A percentile compares a stretch with the other conserved stretches of the same genome.
Conservation (phyloP, 2,888 invertebrate species). For the Ommatoiulus sabulosus region DNA sequence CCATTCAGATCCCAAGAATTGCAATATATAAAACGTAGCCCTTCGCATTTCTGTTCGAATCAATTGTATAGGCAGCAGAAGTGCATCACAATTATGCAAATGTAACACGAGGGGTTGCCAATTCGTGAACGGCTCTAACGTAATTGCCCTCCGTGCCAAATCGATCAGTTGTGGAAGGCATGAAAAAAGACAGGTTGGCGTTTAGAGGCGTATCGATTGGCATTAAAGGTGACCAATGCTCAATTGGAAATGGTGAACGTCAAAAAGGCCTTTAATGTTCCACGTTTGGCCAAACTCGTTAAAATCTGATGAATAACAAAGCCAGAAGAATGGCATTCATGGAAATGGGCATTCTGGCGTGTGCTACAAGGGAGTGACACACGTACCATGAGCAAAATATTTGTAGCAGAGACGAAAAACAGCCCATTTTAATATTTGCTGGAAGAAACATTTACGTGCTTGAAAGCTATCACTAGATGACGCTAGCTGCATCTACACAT, state of each 20-base stretch:
- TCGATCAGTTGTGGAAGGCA: slow-evolving; percentile 46
- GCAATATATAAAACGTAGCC: slow-evolving; percentile 44
- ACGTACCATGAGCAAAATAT: background rate
- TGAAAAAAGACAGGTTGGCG: slow-evolving; percentile 34
- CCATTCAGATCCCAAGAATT: slow-evolving; percentile 22
- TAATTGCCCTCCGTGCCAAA: slow-evolving; percentile 41
- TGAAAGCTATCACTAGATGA: background rate
- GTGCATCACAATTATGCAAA: slow-evolving; percentile 35
- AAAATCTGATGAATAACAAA: slow-evolving; percentile 48
- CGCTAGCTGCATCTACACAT: background rate
- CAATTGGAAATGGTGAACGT: slow-evolving; percentile 43
- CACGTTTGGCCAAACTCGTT: slow-evolving; percentile 5
- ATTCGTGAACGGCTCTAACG: slow-evolving; percentile 25
- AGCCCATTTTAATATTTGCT: background rate
- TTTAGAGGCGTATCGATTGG: slow-evolving; percentile 46
- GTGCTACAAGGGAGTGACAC: slow-evolving; percentile 8
- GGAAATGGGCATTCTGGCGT: background rate
- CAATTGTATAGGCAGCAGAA: slow-evolving; percentile 6
- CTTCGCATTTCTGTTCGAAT: background rate
- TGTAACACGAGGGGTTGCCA: slow-evolving; percentile 21
- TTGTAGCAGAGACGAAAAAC: background rate
- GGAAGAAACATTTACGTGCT: background rate
- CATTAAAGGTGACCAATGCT: slow-evolving; percentile 35
- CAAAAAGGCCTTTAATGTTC: slow-evolving; percentile 2
- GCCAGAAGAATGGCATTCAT: slow-evolving; percentile 10